These are phyloP conservation scores for Ceratotherium simum DNA, from an alignment of 2,113 vertebrate species.

Conservation along the genomic window DNA sequence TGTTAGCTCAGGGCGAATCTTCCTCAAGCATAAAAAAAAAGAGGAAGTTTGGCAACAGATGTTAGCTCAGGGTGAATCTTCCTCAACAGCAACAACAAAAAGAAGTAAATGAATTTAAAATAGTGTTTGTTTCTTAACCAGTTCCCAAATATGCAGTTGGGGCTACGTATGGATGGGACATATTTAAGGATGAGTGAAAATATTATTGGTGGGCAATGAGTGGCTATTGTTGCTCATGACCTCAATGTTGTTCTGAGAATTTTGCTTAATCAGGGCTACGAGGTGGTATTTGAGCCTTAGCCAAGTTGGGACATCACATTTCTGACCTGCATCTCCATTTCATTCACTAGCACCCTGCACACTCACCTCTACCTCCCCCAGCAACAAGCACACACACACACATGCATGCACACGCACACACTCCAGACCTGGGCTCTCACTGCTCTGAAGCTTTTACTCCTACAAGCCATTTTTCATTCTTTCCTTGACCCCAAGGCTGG, in stretches of 20 bases:
- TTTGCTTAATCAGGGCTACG: neutral
- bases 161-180: neutral
- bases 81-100: neutral
- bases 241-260: neutral
- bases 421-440: too few species aligned
- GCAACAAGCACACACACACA: neutral
- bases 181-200: neutral
- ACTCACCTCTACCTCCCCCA: neutral
- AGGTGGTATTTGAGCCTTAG: neutral
- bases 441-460: neutral
- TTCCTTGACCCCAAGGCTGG: neutral
- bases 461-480: neutral
- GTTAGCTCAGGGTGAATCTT: too few species aligned
- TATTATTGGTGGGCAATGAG: neutral
- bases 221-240: neutral
- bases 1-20: too few species aligned
- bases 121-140: neutral
- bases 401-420: accelerated
- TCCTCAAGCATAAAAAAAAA: too few species aligned
- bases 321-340: neutral
- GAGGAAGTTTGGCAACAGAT: too few species aligned
- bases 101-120: neutral
- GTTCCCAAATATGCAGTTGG: neutral
- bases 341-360: neutral
- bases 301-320: neutral